Conservation (phyloP, 1,140 invertebrate genomes). For the Drosophila novamexicana region DNA sequence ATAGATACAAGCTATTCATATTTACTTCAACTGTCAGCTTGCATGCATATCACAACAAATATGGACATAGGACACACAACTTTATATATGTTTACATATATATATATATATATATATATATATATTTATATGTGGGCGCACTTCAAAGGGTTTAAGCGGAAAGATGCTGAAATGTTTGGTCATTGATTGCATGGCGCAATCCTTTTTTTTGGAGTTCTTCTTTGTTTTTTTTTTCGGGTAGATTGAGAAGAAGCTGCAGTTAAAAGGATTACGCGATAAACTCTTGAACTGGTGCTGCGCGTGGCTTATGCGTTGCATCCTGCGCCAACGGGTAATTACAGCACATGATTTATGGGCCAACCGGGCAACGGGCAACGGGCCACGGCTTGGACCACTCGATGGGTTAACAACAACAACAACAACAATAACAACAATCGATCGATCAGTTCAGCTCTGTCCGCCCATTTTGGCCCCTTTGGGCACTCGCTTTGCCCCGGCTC, state of each 20-base stretch:
- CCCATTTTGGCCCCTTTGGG: conserved; percentile 82
- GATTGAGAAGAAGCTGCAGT: conserved; percentile 1
- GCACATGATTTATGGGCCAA: conserved; percentile 77
- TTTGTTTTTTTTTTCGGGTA: not conserved
- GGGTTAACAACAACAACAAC: not conserved
- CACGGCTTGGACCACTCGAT: conserved; percentile 14
- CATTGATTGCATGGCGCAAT: conserved; percentile 65
- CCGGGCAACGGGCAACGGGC: conserved; percentile 25
- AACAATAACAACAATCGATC: conserved; percentile 73
- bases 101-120: not conserved
- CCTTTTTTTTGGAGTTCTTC: conserved; percentile 41
- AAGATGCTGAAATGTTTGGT: conserved; percentile 54
- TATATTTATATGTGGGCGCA: conserved; percentile 22
- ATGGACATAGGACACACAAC: conserved; percentile 28
- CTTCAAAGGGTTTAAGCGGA: conserved; percentile 24
- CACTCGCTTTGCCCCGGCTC: not conserved
- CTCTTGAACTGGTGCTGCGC: conserved; percentile 68
- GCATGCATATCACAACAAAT: conserved; percentile 68
- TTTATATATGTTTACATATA: not conserved
- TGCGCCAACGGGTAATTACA: conserved; percentile 83
- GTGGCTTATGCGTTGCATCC: conserved; percentile 78
- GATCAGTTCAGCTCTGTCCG: conserved; percentile 82
- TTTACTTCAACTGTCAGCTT: not conserved
- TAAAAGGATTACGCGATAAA: conserved; percentile 61
- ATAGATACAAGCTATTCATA: not conserved